These are phyloP conservation scores for Rhinoraja longicauda DNA, from an alignment of 2,797 vertebrate species.

Conservation along the genomic window DNA sequence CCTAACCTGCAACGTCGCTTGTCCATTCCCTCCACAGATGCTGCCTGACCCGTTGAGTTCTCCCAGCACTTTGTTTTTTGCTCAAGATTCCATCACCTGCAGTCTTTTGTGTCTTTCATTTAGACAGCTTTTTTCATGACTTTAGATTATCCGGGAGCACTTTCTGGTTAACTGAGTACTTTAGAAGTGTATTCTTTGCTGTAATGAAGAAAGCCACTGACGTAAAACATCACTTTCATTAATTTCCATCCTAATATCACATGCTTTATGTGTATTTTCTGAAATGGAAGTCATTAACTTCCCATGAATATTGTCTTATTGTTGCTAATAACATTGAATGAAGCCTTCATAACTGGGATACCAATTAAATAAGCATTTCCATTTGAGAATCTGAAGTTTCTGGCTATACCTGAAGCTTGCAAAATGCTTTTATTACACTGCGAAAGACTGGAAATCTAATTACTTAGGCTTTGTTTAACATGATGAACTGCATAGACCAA, in stretches of 20 bases:
- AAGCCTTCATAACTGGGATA: background rate
- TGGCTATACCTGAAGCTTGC: constrained; percentile 3
- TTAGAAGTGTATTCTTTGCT: background rate
- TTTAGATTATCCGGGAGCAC: background rate
- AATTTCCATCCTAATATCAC: background rate
- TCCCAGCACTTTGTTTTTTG: too few relatives aligned
- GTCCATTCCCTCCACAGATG: too few relatives aligned
- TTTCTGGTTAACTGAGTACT: background rate
- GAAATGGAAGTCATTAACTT: background rate
- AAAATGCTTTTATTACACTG: constrained; percentile 11
- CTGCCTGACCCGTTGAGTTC: too few relatives aligned
- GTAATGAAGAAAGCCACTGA: background rate
- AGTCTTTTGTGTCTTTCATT: background rate
- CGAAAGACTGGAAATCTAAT: background rate
- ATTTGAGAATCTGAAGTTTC: background rate
- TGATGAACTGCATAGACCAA: background rate
- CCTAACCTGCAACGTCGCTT: too few relatives aligned
- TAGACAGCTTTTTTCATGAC: background rate
- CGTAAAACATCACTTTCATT: background rate
- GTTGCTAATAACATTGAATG: background rate
- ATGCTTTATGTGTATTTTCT: background rate
- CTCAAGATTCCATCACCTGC: too few relatives aligned
- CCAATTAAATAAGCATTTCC: constrained; percentile 21
- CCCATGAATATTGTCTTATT: background rate
- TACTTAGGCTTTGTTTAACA: background rate